A percentile compares a stretch with the other conserved stretches of the same genome.
These are phyloP conservation scores for Cyrtodaria siliqua DNA, from an alignment of 2,888 invertebrate species.

Conservation along the genomic window DNA sequence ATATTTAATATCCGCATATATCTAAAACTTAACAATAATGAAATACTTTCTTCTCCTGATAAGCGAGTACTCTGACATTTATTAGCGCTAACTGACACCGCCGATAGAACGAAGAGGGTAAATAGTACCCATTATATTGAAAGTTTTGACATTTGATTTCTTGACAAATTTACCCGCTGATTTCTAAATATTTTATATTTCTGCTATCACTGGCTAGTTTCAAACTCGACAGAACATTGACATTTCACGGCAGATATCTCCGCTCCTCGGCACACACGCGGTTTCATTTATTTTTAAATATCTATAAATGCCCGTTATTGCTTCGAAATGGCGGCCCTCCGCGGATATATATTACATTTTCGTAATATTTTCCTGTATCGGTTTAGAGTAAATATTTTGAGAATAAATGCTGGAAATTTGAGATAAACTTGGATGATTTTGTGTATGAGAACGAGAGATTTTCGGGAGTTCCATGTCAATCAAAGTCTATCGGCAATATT, in stretches of 20 bases:
- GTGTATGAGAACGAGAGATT: slow-evolving; percentile 33
- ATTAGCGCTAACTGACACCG: slow-evolving; percentile 41
- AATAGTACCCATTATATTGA: slow-evolving; percentile 48
- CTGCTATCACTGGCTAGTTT: slow-evolving; percentile 50
- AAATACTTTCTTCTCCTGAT: slow-evolving; percentile 13
- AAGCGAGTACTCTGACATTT: slow-evolving; percentile 30
- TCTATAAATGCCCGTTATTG: slow-evolving; percentile 28
- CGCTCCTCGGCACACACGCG: slow-evolving; percentile 23
- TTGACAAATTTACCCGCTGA: slow-evolving; percentile 69
- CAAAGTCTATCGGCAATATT: slow-evolving; percentile 28
- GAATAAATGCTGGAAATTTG: slow-evolving; percentile 39
- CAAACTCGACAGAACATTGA: slow-evolving; percentile 22
- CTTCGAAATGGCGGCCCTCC: too few species aligned
- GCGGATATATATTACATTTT: slow-evolving; percentile 9
- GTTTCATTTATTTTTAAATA: slow-evolving; percentile 38
- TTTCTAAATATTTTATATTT: slow-evolving; percentile 36
- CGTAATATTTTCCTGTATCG: slow-evolving; percentile 31
- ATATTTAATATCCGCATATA: slow-evolving; percentile 37
- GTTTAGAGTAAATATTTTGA: slow-evolving; percentile 33
- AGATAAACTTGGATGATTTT: slow-evolving; percentile 23
- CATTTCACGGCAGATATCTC: slow-evolving; percentile 7
- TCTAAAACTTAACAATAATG: slow-evolving; percentile 42
- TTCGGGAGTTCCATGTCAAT: slow-evolving; percentile 60
- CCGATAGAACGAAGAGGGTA: slow-evolving; percentile 14
- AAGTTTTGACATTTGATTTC: slow-evolving; percentile 62